Percentiles rank a stretch among this genome's conserved stretches.
Evolutionary conservation across 2,888 invertebrate species (phyloP).

Genomic region (Ditula angustiorana): DNA sequence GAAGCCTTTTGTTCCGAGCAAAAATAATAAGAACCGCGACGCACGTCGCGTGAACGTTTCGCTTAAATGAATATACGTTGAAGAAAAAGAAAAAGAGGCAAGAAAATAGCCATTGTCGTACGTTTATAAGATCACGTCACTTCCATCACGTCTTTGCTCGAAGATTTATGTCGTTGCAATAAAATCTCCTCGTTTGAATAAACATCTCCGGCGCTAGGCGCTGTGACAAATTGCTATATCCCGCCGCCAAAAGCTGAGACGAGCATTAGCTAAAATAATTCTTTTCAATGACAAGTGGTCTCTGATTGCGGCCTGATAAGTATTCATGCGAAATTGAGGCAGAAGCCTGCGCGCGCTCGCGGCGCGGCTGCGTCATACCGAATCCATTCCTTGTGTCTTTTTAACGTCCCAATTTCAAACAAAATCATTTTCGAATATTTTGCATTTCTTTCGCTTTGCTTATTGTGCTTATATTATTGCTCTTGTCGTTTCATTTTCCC

Average conservation of each 20-base stretch:
- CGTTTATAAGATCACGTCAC: slow-evolving; percentile 71
- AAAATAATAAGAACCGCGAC: slow-evolving; percentile 1
- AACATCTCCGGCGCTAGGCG: slow-evolving; percentile 71
- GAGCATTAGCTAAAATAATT: slow-evolving; percentile 77
- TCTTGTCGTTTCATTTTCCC: not conserved
- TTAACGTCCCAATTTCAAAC: slow-evolving; percentile 25
- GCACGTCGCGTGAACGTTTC: slow-evolving; percentile 28
- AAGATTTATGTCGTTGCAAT: slow-evolving; percentile 82
- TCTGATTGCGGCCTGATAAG: slow-evolving; percentile 62
- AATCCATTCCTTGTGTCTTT: not conserved
- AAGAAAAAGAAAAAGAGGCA: slow-evolving; percentile 46
- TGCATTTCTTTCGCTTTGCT: slow-evolving; percentile 43
- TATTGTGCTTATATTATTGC: slow-evolving; percentile 41
- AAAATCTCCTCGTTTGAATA: slow-evolving; percentile 83
- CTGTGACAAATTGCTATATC: slow-evolving; percentile 78
- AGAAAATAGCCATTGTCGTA: slow-evolving; percentile 64
- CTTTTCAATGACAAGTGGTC: slow-evolving; percentile 71
- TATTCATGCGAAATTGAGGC: slow-evolving; percentile 62
- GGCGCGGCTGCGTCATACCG: not conserved
- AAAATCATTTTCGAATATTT: not conserved
- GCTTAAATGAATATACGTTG: slow-evolving; percentile 40
- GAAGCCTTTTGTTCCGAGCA: not conserved
- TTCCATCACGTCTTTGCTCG: slow-evolving; percentile 68
- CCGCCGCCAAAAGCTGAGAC: slow-evolving; percentile 73
- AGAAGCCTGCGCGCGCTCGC: not conserved